Percentiles rank a stretch among this genome's conserved stretches.
These are phyloP conservation scores for Catonia carolina DNA, from an alignment of 2,888 invertebrate species.

Conservation along the genomic window DNA sequence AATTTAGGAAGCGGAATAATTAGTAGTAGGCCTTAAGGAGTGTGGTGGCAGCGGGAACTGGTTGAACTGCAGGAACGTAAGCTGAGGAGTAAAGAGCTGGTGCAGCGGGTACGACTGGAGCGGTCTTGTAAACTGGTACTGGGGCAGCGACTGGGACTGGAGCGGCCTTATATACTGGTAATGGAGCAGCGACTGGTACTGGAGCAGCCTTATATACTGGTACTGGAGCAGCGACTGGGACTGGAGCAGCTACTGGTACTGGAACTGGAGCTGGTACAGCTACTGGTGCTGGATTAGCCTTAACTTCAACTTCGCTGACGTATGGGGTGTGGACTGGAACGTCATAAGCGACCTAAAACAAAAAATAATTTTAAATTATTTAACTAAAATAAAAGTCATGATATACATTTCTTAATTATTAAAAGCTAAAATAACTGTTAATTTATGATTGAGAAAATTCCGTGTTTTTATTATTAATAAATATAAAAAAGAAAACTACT, in stretches of 20 bases:
- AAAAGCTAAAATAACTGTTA: too few relatives aligned
- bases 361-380: background rate
- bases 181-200: conserved; percentile 10
- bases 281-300: conserved; percentile 31
- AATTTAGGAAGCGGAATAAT: too few relatives aligned
- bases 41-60: background rate
- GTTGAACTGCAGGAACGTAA: conserved; percentile 12
- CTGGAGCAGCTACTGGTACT: conserved; percentile 33
- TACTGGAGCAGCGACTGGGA: conserved; percentile 32
- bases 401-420: too few relatives aligned
- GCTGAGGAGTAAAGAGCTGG: conserved; percentile 24
- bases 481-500: too few relatives aligned
- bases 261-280: conserved; percentile 34
- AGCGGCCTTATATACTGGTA: conserved; percentile 16
- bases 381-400: background rate
- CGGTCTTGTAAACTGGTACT: conserved; percentile 32
- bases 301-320: conserved; percentile 37
- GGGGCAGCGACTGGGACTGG: conserved; percentile 30
- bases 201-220: conserved; percentile 15
- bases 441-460: too few relatives aligned
- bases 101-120: conserved; percentile 35
- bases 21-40: background rate
- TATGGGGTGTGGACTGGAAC: conserved; percentile 35
- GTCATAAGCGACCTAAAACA: conserved; percentile 31
- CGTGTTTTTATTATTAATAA: too few relatives aligned